Evolutionary conservation across 2,113 vertebrate species (phyloP), one percentile per base, ranked within the genome.

Genomic region (Seriola aureovittata): DNA sequence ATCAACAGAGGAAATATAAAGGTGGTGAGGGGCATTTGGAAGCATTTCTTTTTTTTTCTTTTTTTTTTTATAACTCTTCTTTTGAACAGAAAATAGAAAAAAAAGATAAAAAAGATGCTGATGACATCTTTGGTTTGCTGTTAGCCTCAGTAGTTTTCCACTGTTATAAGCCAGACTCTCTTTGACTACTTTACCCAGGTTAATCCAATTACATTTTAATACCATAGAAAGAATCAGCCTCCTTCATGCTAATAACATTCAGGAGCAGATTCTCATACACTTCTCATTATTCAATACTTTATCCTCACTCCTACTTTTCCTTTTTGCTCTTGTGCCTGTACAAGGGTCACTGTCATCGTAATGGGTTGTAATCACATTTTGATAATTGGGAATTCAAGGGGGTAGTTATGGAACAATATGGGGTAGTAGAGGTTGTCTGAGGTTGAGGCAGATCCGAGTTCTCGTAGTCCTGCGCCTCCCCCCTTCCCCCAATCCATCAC

Each of bases 361-460:
- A 85, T 87, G 82, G 78, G 69, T 75, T 81, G 59, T 84, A 88
- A 91, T 89, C 87, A 88, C 64, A 84, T 85, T 86, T 74, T 73
- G 58, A 81, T 89, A 90, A 93, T 88, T 89, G 78, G 74, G 74
- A 88, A 21, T 46, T 85, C 80, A 60, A 71, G 73, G 62, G 34
- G 78, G 75, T 82, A 75, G 65, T 88, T 88, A 85, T 40, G 72
- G 70, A 88, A 78, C 77, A 85, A 85, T 78, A 63, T 29, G 40
- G 57, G 46, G 59, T 71, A 62, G 62, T 34, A 40, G 68, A 74
- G 71, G 80, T 63, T 73, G 44, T 77, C 64, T 81, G 71, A 57
- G 59, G 48, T 59, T 80, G 36, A 71, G 65, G 63, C 25, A 40
- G 52, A 70, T 85, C 78, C 5, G 72, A 69, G 72, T 74, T 80